Evolutionary conservation across 2,797 vertebrate species (phyloP).

Genomic region (Anas georgica): DNA sequence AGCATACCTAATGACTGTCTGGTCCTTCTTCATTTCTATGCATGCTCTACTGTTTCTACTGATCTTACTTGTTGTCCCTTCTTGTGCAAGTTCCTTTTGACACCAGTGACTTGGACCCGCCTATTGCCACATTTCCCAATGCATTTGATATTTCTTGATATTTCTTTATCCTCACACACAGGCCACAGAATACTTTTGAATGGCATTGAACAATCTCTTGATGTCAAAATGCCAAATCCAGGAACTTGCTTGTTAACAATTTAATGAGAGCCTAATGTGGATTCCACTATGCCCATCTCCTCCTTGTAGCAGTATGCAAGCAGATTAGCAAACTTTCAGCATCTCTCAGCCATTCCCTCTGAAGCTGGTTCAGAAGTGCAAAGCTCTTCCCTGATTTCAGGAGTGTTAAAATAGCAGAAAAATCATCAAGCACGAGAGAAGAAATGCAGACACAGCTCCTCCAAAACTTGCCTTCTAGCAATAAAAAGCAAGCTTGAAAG

Average conservation of each 20-base stretch:
- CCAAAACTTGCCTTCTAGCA: constrained; percentile 2
- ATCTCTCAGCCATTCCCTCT: neutral
- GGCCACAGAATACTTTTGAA: neutral
- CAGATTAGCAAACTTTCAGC: neutral
- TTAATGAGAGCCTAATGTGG: neutral
- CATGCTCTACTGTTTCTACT: neutral
- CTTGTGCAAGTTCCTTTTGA: neutral
- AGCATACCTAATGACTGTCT: neutral
- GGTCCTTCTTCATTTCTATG: neutral
- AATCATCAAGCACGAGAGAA: neutral
- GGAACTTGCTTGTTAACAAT: neutral
- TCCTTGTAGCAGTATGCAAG: neutral
- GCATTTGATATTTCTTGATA: neutral
- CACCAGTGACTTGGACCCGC: neutral
- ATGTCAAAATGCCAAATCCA: neutral
- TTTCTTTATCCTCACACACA: neutral
- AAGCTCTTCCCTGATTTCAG: neutral
- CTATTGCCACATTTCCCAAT: neutral
- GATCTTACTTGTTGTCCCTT: neutral
- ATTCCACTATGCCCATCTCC: neutral
- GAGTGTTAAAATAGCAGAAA: neutral
- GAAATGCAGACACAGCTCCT: neutral
- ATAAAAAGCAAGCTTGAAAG: constrained; percentile 5
- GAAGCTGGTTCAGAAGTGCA: constrained; percentile 1
- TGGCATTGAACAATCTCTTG: neutral